Evolutionary conservation across 2,888 invertebrate species (phyloP), one percentile per base, ranked within the genome.

Genomic region (Pristionchus entomophagus): DNA sequence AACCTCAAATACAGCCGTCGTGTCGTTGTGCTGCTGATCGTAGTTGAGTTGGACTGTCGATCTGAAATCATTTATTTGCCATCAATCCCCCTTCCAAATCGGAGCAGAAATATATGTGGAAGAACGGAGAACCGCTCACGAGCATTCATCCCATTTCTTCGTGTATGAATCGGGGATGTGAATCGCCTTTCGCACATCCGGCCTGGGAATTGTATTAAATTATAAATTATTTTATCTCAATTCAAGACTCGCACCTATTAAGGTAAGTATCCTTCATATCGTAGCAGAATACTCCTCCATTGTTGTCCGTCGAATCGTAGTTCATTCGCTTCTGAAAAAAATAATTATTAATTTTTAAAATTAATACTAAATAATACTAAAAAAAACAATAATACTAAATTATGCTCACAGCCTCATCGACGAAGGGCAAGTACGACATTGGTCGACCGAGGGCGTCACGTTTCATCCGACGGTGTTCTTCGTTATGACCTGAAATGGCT

Each of bases 11-110:
- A 92, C 92, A 26, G 86, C 45, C 6, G 89, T 87, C 14, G 91
- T 92, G 87, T 92, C 92, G 59, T 91, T 88, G 89, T 92, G 87
- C 87, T 91, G 92, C 17, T 88, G 62, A 65, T 65, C 14, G 88
- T 92, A 92, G 22, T 86, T 81, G 51, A 85, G 90, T 84, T 91
- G 90, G 85, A 92, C 89, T 17, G 87, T 86, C 29, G 89, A 89
- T 69, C 91, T 91, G 62, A 86, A 90, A 86, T 26, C 8, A 41
- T 56, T 56, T n/a, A 56, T 45, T 45, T 10, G 45, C 45, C 8
- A 10, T 45, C 14, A 45, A 45, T 45, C 14, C 45, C 14, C 6
- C 14, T 45, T 45, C 14, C 45, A 14, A 45, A 10, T 45, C 6
- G 6, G 14, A 14, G 6, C 45, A 45, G 8, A 45, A 10, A 45